Base-by-base conservation (phyloP, 1,140 invertebrate genomes). In the Drosophila persimilis region DNA sequence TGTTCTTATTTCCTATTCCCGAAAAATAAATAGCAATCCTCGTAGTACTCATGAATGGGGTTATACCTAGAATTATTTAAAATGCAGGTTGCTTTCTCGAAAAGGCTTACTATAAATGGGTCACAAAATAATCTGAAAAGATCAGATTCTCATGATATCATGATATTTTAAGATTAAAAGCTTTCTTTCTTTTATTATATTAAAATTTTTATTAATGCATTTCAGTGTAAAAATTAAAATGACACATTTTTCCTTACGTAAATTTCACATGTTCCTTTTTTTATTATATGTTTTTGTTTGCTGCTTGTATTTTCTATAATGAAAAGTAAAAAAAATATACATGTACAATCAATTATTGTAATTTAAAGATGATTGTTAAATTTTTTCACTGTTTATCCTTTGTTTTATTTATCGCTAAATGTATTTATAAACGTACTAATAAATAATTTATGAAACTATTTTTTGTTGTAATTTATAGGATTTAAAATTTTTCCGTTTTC, bases 211-310 rank as follows among this genome's bases (percentile, higher is more conserved):
- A 80, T 80, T 80, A 80, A 80, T 80, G 77, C 77, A 80, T 80
- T 80, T 80, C 77, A 81, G 73, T 81, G 78, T 81, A 81, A 81
- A 81, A 81, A 81, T 81, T 81, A 81, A 81, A 81, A 81, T 81
- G 78, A 81, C 78, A 81, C 78, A 81, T 77, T 77, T 81, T 81
- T 81, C 58, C 73, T 77, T 80, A 81, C 66, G 77, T 72, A 80
- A 81, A 80, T 81, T 81, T 80, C 78, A 81, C 78, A 81, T 81
- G 51, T 73, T 81, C 75, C 51, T 73, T 55, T 58, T 53, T 50
- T 44, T 43, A 11, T 51, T 11, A 50, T 60, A 62, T 62, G 59
- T 59, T 59, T 48, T 61, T 75, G 43, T 72, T 75, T 53, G 50
- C 31, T 66, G 61, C 29, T 62, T 64, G 62, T 51, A 69, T 53